Percentiles rank a stretch among this genome's conserved stretches.
Conservation (phyloP, 2,113 vertebrate genomes). For the Oryzias celebensis region DNA sequence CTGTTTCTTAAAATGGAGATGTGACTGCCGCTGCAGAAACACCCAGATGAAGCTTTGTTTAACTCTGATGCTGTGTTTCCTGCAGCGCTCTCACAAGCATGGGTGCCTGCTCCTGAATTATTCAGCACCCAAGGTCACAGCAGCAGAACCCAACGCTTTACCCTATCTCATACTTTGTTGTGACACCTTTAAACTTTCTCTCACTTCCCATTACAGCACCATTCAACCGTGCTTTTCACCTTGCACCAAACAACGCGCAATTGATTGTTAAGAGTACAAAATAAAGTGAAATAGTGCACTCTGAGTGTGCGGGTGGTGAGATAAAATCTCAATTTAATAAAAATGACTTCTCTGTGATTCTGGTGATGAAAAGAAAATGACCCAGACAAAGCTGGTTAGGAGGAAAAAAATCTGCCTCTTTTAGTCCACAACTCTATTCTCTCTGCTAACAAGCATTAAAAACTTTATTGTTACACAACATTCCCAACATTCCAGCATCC, state of each 20-base stretch:
- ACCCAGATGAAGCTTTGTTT: constrained; percentile 51
- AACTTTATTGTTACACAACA: no score
- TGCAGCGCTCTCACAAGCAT: constrained; percentile 66
- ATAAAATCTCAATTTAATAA: no score
- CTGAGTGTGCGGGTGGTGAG: no score
- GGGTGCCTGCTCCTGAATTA: constrained; percentile 62
- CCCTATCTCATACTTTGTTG: constrained; percentile 44
- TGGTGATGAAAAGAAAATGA: background rate
- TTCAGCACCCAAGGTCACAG: constrained; percentile 71
- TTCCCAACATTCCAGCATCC: no score
- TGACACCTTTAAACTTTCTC: constrained; percentile 42
- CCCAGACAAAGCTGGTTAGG: constrained; percentile 27
- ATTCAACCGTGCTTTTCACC: constrained; percentile 9
- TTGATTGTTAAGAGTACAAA: background rate
- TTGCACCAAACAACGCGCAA: background rate
- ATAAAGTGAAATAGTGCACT: background rate
- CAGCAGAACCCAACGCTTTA: constrained; percentile 34
- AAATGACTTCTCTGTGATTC: background rate
- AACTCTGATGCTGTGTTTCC: constrained; percentile 59
- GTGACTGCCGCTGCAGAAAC: constrained; percentile 34
- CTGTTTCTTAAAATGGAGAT: constrained; percentile 9
- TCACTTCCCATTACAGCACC: constrained; percentile 11
- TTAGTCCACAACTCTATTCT: constrained; percentile 5
- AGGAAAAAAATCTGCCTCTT: constrained; percentile 1
- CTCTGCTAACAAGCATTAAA: no score